Evolutionary conservation across 2,797 vertebrate genomes (phyloP).

Genomic region (Hemitrygon akajei): DNA sequence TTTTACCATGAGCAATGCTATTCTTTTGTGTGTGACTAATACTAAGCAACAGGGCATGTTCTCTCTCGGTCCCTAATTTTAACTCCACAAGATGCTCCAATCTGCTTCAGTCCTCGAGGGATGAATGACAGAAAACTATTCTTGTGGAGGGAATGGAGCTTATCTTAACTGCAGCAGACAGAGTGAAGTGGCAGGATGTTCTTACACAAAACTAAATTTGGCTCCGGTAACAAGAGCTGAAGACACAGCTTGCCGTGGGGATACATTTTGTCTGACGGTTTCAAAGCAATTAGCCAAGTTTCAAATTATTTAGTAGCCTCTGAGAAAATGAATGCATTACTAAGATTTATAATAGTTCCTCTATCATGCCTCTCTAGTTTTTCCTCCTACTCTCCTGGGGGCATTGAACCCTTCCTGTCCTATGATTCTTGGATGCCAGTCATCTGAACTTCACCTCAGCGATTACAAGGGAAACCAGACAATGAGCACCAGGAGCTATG

Average conservation of each 20-base stretch:
- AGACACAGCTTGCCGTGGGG: not conserved
- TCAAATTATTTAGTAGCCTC: constrained; percentile 27
- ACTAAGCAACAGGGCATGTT: not conserved
- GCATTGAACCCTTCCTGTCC: not conserved
- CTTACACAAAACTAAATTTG: constrained; percentile 17
- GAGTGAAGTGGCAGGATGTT: constrained; percentile 11
- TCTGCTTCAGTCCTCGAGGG: not conserved
- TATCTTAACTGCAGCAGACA: not conserved
- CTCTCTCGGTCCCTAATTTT: not conserved
- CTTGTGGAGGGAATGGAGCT: not conserved
- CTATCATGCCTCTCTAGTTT: constrained; percentile 3
- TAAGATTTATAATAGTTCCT: constrained; percentile 25
- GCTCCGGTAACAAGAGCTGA: constrained; percentile 23
- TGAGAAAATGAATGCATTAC: constrained; percentile 32
- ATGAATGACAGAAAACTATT: too few relatives aligned
- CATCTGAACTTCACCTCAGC: not conserved
- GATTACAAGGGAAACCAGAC: not conserved
- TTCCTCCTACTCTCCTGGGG: not conserved
- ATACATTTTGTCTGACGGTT: constrained; percentile 12
- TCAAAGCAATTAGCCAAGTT: constrained; percentile 23
- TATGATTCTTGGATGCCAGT: constrained; percentile 3
- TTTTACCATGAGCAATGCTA: not conserved
- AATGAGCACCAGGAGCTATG: not conserved
- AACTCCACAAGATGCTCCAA: not conserved
- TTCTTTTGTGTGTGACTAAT: not conserved